Percentiles rank a stretch among this genome's conserved stretches.
Evolutionary conservation across 2,797 vertebrate genomes (phyloP).

Genomic region (Poeciliopsis turneri): DNA sequence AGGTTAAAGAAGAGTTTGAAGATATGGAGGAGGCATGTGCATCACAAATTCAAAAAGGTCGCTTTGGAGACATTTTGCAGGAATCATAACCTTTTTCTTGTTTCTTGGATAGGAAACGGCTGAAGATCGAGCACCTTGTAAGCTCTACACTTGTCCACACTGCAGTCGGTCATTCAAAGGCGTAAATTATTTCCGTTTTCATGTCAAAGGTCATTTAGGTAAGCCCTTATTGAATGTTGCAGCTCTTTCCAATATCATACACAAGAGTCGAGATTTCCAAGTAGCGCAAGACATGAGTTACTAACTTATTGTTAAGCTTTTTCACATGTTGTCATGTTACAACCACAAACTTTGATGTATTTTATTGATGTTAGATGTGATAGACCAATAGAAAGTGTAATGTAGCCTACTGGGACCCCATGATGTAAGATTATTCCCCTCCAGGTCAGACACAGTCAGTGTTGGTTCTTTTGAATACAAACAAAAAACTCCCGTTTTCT

Average conservation of each 20-base stretch:
- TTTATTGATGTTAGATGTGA: not conserved
- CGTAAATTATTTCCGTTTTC: conserved; percentile 86
- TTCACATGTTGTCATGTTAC: not conserved
- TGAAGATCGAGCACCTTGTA: conserved; percentile 61
- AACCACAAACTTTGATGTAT: not conserved
- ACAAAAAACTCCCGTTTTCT: not conserved
- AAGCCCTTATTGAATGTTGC: conserved; percentile 20
- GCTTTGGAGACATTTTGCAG: not conserved
- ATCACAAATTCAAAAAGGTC: not conserved
- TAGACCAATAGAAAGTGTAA: not conserved
- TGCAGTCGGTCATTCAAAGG: conserved; percentile 90
- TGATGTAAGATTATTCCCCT: not conserved
- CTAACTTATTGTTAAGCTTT: not conserved
- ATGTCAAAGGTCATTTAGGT: conserved; percentile 92
- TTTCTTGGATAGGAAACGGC: conserved; percentile 61
- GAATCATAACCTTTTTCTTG: not conserved
- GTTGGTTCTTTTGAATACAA: not conserved
- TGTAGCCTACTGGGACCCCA: not conserved
- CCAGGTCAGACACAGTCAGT: not conserved
- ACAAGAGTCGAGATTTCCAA: not conserved
- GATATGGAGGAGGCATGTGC: conserved; percentile 68
- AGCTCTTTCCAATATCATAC: not conserved
- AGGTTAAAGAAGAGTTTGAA: conserved; percentile 81
- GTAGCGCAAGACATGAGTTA: not conserved
- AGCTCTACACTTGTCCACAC: conserved; percentile 86